phyloP scores from a whole-genome alignment of 2,113 vertebrate species.

The Oncorhynchus mykiss region DNA sequence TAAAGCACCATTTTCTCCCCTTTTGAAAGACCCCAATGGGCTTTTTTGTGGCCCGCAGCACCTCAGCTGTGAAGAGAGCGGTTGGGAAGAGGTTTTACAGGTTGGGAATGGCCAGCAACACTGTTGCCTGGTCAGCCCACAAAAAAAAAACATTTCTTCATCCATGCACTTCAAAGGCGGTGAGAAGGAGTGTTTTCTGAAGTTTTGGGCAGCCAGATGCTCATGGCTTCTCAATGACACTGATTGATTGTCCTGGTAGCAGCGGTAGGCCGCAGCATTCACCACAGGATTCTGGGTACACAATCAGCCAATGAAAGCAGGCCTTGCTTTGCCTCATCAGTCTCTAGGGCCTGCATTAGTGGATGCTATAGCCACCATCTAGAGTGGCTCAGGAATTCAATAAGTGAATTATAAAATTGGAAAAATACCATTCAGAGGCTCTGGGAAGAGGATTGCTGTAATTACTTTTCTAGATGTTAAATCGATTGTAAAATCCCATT shows the following conservation, averaged over 20 bases:
- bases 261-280: constrained; percentile 72
- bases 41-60: constrained; percentile 38
- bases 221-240: constrained; percentile 66
- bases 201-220: constrained; percentile 65
- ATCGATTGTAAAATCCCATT: constrained; percentile 80
- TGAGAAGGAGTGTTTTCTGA: constrained; percentile 56
- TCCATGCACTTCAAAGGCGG: constrained; percentile 57
- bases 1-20: constrained; percentile 50
- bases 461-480: constrained; percentile 71
- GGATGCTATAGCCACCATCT: constrained; percentile 75
- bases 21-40: constrained; percentile 43
- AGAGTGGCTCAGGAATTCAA: constrained; percentile 79
- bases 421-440: constrained; percentile 71
- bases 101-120: constrained; percentile 41
- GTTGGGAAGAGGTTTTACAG: constrained; percentile 34
- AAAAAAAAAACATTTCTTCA: constrained; percentile 52
- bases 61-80: constrained; percentile 23
- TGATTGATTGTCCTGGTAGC: constrained; percentile 74
- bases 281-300: constrained; percentile 55
- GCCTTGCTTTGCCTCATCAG: constrained; percentile 71
- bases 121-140: constrained; percentile 45
- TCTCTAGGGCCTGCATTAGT: constrained; percentile 71
- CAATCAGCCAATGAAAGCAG: constrained; percentile 61
- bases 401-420: constrained; percentile 81
- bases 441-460: constrained; percentile 66